These are phyloP conservation scores for Standfussiana lucernea DNA, from an alignment of 2,888 invertebrate genomes.

Conservation along the genomic window DNA sequence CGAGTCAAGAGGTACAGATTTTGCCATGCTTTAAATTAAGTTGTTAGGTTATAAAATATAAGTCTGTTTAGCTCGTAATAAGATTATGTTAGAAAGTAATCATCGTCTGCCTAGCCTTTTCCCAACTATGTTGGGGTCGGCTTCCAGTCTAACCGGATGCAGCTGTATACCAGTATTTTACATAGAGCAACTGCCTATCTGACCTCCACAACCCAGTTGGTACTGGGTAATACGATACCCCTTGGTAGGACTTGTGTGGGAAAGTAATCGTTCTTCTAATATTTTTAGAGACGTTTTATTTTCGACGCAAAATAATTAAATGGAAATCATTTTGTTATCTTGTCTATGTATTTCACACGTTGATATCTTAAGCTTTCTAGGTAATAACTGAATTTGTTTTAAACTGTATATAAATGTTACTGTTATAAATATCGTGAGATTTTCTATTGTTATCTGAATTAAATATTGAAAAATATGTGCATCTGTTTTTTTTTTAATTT, in stretches of 20 bases:
- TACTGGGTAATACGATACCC: too few species aligned
- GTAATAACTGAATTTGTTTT: not conserved
- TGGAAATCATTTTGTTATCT: not conserved
- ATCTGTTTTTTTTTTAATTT: not conserved
- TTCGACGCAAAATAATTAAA: not conserved
- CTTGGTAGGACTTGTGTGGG: not conserved
- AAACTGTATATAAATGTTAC: constrained; percentile 27
- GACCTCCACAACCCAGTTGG: not conserved
- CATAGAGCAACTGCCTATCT: not conserved
- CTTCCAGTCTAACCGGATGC: not conserved
- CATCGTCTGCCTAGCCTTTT: not conserved
- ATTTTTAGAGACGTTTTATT: not conserved
- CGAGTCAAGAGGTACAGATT: not conserved
- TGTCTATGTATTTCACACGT: constrained; percentile 18
- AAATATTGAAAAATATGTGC: constrained; percentile 37
- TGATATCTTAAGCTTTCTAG: constrained; percentile 15
- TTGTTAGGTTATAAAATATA: constrained; percentile 17
- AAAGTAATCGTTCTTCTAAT: not conserved
- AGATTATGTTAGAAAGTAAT: not conserved
- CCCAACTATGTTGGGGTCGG: not conserved
- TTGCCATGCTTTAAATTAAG: not conserved
- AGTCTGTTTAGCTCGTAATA: constrained; percentile 47
- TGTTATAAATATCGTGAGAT: constrained; percentile 16
- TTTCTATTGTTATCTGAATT: not conserved
- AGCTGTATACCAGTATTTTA: not conserved